Conservation (phyloP, 2,797 vertebrate genomes). For the Leptatherina wallacei region DNA sequence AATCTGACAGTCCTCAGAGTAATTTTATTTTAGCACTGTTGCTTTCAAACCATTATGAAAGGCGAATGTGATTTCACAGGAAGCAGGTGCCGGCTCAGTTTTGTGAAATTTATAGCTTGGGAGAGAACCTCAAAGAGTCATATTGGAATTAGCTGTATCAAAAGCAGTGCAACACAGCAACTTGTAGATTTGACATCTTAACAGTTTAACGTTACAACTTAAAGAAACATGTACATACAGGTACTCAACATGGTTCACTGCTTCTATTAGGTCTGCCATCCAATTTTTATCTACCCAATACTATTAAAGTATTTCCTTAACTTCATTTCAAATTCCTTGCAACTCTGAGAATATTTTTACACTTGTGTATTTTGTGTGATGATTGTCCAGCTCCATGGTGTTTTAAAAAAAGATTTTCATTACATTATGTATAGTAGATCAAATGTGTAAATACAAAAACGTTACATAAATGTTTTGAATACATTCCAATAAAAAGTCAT, state of each 20-base stretch:
- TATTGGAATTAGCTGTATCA: constrained; percentile 13
- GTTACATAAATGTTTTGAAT: constrained; percentile 53
- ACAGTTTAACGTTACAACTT: constrained; percentile 7
- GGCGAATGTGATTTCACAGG: not conserved
- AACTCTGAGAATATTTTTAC: constrained; percentile 13
- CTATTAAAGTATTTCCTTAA: constrained; percentile 2
- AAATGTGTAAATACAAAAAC: constrained; percentile 46
- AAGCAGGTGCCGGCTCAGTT: not conserved
- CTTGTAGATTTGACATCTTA: constrained; percentile 15
- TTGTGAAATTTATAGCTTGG: not conserved
- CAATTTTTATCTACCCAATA: not conserved
- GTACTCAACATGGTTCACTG: not conserved
- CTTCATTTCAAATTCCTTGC: constrained; percentile 16
- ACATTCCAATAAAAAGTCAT: constrained; percentile 47
- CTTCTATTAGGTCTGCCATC: not conserved
- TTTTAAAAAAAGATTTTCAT: constrained; percentile 21
- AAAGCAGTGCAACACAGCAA: not conserved
- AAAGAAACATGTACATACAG: constrained; percentile 6
- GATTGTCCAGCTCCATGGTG: constrained; percentile 1
- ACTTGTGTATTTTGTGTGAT: constrained; percentile 21
- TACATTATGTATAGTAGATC: constrained; percentile 20
- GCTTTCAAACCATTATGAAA: constrained; percentile 18
- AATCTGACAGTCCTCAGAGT: not conserved
- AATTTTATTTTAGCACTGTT: constrained; percentile 1
- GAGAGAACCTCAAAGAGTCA: not conserved